A percentile compares a stretch with the other conserved stretches of the same genome.
These are phyloP conservation scores for Unio delphinus DNA, from an alignment of 2,888 invertebrate species.

Conservation along the genomic window DNA sequence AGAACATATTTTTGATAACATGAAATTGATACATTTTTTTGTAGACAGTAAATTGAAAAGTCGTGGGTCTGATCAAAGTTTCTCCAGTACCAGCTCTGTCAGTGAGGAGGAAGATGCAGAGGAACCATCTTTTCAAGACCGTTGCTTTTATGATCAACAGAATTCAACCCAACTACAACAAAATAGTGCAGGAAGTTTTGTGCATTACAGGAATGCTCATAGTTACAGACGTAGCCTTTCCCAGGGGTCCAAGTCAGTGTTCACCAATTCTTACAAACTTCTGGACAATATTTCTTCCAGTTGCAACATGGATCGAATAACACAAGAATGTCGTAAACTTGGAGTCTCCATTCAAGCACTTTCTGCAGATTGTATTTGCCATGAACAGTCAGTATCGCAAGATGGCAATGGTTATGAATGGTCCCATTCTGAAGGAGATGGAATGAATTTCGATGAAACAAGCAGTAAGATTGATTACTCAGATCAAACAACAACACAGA, in stretches of 20 bases:
- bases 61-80: conserved; percentile 24
- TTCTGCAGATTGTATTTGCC: conserved; percentile 24
- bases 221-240: too few species aligned
- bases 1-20: too few species aligned
- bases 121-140: not conserved
- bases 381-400: too few species aligned
- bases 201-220: too few species aligned
- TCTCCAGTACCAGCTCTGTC: conserved; percentile 48
- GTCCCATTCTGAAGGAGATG: too few species aligned
- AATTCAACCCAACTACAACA: not conserved
- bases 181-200: too few species aligned
- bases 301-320: not conserved
- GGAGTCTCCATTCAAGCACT: conserved; percentile 43
- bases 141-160: too few species aligned
- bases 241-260: too few species aligned
- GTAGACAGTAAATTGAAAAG: not conserved
- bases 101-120: conserved; percentile 49
- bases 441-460: too few species aligned
- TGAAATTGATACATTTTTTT: not conserved
- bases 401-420: too few species aligned
- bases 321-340: conserved; percentile 42
- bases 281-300: not conserved
- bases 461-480: too few species aligned
- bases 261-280: not conserved
- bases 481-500: too few species aligned